Base-by-base conservation (phyloP, 2,888 invertebrate species). In the Lithosia quadra region DNA sequence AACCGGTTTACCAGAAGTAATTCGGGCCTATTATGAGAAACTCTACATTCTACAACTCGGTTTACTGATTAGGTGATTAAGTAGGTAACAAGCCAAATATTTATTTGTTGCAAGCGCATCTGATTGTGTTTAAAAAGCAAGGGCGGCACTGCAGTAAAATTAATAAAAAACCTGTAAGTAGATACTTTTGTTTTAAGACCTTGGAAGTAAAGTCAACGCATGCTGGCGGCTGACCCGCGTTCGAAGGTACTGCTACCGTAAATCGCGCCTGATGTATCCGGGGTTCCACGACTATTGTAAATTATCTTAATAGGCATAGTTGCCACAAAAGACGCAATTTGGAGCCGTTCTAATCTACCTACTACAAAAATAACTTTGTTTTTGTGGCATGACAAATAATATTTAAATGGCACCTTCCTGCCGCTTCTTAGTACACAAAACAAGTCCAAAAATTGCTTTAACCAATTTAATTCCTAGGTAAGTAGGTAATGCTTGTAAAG, bases 211-310 rank as follows among this genome's bases (percentile, higher is more conserved):
- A 69, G 69, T 72, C 73, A 73, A 71, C 65, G 70, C 39, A 70
- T 64, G 43, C 33, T n/a, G 58, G 13, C 21, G 58, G 22, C 60
- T 66, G 70, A 75, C 60, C 62, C 67, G 56, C 61, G 71, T 58
- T 62, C 49, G 75, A 81, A 75, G 80, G 80, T 68, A 68, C 73
- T n/a, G 49, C 58, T 55, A 39, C 49, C 43, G 49, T 62, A 53
- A 62, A 33, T 24, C 49, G 49, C 24, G 28, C 13, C 49, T 28
- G 24, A 57, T 65, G 59, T 43, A 73, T 71, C 69, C 49, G 49
- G 67, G 53, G 28, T 72, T 58, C 61, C 69, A 59, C 65, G 34
- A 55, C 53, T n/a, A 68, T 65, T 68, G 57, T 64, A 28, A 61
- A 58, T 65, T 58, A 67, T 64, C 49, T 28, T 60, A 67, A 33